A percentile compares a stretch with the other conserved stretches of the same genome.
Evolutionary conservation across 2,797 vertebrate genomes (phyloP).

Genomic region (Sebastes alutus): DNA sequence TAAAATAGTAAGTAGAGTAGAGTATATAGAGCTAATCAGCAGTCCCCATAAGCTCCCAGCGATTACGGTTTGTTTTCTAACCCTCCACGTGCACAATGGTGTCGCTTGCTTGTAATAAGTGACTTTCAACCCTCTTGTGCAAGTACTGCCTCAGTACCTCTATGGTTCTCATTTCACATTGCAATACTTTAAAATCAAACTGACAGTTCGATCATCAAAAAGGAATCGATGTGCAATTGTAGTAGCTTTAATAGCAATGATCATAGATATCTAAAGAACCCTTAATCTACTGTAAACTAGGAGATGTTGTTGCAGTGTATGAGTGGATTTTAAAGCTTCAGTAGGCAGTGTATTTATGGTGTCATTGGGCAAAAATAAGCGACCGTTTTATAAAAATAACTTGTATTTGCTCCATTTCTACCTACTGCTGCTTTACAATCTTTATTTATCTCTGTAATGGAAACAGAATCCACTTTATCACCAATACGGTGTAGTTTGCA

Average conservation of each 20-base stretch:
- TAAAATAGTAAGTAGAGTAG: too few species aligned
- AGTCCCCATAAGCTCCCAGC: not conserved
- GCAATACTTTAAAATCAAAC: not conserved
- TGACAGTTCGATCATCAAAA: not conserved
- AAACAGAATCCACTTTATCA: not conserved
- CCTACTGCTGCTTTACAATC: too few species aligned
- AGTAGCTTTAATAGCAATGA: not conserved
- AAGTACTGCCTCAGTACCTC: not conserved
- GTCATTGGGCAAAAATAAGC: too few species aligned
- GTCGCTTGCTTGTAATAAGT: not conserved
- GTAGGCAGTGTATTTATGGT: too few species aligned
- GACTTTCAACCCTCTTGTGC: not conserved
- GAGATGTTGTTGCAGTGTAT: not conserved
- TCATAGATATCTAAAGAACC: not conserved
- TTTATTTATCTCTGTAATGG: not conserved
- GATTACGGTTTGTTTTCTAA: not conserved
- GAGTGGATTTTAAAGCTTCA: not conserved
- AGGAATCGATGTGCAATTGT: not conserved
- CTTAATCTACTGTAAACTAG: too few species aligned
- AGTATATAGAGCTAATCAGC: too few species aligned
- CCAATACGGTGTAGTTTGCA: not conserved
- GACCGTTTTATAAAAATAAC: too few species aligned
- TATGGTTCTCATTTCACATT: not conserved
- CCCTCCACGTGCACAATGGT: not conserved
- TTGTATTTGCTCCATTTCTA: too few species aligned